Conservation (phyloP, 2,888 invertebrate species). For the Panopea generosa region DNA sequence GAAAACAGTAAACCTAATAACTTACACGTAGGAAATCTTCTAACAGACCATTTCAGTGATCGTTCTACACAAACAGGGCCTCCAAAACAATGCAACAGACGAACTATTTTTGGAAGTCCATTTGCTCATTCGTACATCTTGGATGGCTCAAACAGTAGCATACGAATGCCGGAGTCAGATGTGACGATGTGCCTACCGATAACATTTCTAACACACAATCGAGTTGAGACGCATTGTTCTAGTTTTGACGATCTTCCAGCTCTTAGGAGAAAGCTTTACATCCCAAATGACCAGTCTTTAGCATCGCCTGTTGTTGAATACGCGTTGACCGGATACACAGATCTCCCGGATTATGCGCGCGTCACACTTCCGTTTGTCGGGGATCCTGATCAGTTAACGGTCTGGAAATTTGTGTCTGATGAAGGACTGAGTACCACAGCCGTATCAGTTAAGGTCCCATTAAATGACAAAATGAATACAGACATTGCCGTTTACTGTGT, state of each 20-base stretch:
- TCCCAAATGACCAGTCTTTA: slow-evolving; percentile 19
- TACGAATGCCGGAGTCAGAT: slow-evolving; percentile 39
- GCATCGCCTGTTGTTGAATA: slow-evolving; percentile 44
- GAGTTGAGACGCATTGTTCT: slow-evolving; percentile 36
- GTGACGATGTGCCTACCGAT: slow-evolving; percentile 34
- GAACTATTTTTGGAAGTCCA: slow-evolving; percentile 32
- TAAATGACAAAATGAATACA: too few species aligned
- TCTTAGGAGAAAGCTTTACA: slow-evolving; percentile 21
- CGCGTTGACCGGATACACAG: slow-evolving; percentile 14
- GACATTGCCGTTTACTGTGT: too few species aligned
- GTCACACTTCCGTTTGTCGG: slow-evolving; percentile 43
- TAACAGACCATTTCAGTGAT: too few species aligned
- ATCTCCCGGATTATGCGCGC: slow-evolving; percentile 27
- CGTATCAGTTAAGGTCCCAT: too few species aligned
- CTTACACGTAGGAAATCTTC: too few species aligned
- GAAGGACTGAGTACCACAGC: slow-evolving; percentile 26
- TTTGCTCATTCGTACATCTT: slow-evolving; percentile 23
- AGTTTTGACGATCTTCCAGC: slow-evolving; percentile 21
- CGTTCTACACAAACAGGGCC: too few species aligned
- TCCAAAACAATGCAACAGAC: slow-evolving; percentile 22
- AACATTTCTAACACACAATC: slow-evolving; percentile 1
- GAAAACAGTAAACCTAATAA: too few species aligned
- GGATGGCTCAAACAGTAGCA: slow-evolving; percentile 5
- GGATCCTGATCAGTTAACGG: slow-evolving; percentile 5
- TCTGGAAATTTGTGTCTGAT: slow-evolving; percentile 44